These are phyloP conservation scores for Erebia palarica DNA, from an alignment of 2,888 invertebrate species.

Conservation along the genomic window DNA sequence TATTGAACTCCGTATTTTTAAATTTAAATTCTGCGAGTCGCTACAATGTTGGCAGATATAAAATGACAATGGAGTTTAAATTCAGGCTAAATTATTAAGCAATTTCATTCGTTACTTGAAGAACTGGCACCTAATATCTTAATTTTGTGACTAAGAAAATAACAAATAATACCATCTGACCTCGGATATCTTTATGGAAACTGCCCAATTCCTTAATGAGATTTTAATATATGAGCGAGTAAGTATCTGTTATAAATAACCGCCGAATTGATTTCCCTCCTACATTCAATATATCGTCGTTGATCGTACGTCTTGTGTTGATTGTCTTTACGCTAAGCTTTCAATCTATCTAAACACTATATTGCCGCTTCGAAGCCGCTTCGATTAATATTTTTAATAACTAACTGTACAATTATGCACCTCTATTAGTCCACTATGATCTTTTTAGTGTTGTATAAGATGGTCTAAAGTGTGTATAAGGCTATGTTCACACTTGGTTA, in stretches of 20 bases:
- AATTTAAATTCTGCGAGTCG: conserved; percentile 11
- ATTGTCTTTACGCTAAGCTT: not conserved
- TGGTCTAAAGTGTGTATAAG: conserved; percentile 46
- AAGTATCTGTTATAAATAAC: conserved; percentile 5
- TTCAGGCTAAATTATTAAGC: not conserved
- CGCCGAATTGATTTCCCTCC: not conserved
- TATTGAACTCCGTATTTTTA: conserved; percentile 25
- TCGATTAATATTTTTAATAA: not conserved
- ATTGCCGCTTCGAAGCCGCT: not conserved
- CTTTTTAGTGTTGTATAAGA: conserved; percentile 53
- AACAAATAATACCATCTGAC: conserved; percentile 8
- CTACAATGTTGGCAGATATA: conserved; percentile 7
- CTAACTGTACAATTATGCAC: conserved; percentile 23
- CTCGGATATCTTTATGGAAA: conserved; percentile 1
- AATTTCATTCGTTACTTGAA: not conserved
- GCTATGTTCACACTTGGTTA: no score
- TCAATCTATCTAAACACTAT: not conserved
- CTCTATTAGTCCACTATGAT: conserved; percentile 39
- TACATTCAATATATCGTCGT: not conserved
- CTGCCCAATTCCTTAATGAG: conserved; percentile 4
- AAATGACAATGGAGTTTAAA: not conserved
- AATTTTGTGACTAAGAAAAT: conserved; percentile 5
- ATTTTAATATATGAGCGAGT: not conserved
- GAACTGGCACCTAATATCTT: conserved; percentile 7
- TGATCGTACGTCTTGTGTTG: not conserved